Evolutionary conservation across 2,888 invertebrate genomes (phyloP).

Genomic region (Andrena marginata): DNA sequence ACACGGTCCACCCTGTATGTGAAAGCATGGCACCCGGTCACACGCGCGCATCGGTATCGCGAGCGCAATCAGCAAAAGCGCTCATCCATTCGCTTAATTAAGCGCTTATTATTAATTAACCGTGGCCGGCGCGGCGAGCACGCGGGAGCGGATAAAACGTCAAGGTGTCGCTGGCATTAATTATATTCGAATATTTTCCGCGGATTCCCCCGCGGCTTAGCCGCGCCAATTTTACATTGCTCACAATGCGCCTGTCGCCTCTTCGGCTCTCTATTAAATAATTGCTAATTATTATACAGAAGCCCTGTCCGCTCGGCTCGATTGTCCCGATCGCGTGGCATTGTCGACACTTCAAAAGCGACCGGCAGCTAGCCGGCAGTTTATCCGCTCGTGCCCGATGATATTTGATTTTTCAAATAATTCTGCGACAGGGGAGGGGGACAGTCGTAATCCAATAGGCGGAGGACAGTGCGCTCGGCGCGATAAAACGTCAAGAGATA

Average conservation of each 20-base stretch:
- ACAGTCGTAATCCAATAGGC: conserved; percentile 29
- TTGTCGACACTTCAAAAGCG: not conserved
- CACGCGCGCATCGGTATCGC: conserved; percentile 43
- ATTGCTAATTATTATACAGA: conserved; percentile 38
- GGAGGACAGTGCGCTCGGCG: not conserved
- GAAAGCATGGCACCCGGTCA: conserved; percentile 22
- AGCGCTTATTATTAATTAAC: conserved; percentile 76
- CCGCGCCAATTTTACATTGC: conserved; percentile 19
- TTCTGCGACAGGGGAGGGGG: conserved; percentile 4
- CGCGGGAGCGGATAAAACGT: conserved; percentile 70
- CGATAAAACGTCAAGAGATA: conserved; percentile 59
- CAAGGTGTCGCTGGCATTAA: conserved; percentile 68
- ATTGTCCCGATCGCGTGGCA: not conserved
- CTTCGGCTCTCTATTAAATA: conserved; percentile 40
- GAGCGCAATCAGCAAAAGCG: conserved; percentile 69
- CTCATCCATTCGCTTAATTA: conserved; percentile 74
- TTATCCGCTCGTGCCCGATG: not conserved
- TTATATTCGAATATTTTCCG: conserved; percentile 68
- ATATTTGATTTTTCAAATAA: conserved; percentile 28
- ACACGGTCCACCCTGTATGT: conserved; percentile 15
- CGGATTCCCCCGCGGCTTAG: not conserved
- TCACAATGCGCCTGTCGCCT: conserved; percentile 23
- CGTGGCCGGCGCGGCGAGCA: conserved; percentile 50
- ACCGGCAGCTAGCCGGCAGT: not conserved
- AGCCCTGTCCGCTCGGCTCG: not conserved